Conservation (phyloP, 1,140 invertebrate genomes). For the Philopotamus ludificatus region DNA sequence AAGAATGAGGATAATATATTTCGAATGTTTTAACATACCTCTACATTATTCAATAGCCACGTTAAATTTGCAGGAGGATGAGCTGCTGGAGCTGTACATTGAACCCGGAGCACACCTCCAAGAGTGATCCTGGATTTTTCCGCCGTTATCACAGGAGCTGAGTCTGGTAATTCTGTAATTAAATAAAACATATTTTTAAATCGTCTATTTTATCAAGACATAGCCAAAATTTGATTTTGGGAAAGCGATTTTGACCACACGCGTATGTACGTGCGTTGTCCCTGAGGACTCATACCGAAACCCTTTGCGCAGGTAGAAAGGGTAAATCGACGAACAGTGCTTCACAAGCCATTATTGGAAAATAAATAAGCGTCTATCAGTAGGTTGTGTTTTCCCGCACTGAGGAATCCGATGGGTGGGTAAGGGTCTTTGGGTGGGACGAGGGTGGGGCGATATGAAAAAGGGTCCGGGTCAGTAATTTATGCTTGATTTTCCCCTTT, state of each 20-base stretch:
- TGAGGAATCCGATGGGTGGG: too few relatives aligned
- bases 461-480: slow-evolving; percentile 34
- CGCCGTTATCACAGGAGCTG: slow-evolving; percentile 64
- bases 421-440: slow-evolving; percentile 29
- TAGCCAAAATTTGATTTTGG: too few relatives aligned
- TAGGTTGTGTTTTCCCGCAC: slow-evolving; percentile 14
- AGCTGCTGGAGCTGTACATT: slow-evolving; percentile 71
- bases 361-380: slow-evolving; percentile 37
- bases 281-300: background rate
- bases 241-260: too few relatives aligned
- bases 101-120: slow-evolving; percentile 70
- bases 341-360: slow-evolving; percentile 38
- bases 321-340: slow-evolving; percentile 11
- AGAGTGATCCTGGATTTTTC: slow-evolving; percentile 71
- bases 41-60: slow-evolving; percentile 75
- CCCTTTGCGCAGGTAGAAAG: background rate
- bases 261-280: too few relatives aligned
- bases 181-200: background rate
- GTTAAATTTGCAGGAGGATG: slow-evolving; percentile 77
- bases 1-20: slow-evolving; percentile 4
- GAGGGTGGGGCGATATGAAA: slow-evolving; percentile 38
- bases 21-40: too few relatives aligned
- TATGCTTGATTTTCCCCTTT: slow-evolving; percentile 21
- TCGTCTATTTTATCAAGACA: too few relatives aligned
- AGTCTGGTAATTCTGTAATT: slow-evolving; percentile 63